Evolutionary conservation across 2,797 vertebrate genomes (phyloP), one percentile per base, ranked within the genome.

Genomic region (Squalus acanthias): DNA sequence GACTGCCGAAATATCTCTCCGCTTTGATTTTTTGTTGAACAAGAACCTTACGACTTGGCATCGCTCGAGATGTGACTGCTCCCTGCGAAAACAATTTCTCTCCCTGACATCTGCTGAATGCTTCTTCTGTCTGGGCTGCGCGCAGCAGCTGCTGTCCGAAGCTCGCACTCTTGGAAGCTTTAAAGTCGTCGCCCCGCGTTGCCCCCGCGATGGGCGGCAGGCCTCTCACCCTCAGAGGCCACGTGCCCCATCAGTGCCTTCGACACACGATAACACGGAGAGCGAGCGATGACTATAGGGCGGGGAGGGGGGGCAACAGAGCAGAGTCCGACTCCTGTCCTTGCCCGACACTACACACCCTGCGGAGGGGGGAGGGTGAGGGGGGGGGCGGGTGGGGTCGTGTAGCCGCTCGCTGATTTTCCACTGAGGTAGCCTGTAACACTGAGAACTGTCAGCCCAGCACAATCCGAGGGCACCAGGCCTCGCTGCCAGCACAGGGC

Each of bases 51-150:
- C 26, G 8, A 57, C 26, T 33, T 89, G 87, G 87, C 87, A 63
- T n/a, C 13, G 0, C 4, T 91, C 4, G 24, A 33, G 13, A n/a
- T 1, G 0, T 7, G 13, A 17, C 0, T 15, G 6, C 85, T 1
- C 0, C 12, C 26, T 33, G 57, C 29, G 0, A 65, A 91, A 91
- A 91, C 26, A 33, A 33, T n/a, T 91, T 65, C 88, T 91, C 57
- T 60, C 9, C 88, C 57, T 33, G 13, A 33, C 88, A 15, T 15
- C 29, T 1, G 29, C 57, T 63, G 3, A 33, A 60, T 33, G 26
- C 26, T 3, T 17, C 53, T 91, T 91, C 39, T 60, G 88, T 91
- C 88, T 60, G 26, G 12, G 10, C 88, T 24, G 17, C 17, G 7
- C 17, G 7, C 74, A 76, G 74, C 74, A 76, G 74, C 74, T 76